phyloP scores from a whole-genome alignment of 2,797 vertebrate genomes.

The Pangasius djambal region DNA sequence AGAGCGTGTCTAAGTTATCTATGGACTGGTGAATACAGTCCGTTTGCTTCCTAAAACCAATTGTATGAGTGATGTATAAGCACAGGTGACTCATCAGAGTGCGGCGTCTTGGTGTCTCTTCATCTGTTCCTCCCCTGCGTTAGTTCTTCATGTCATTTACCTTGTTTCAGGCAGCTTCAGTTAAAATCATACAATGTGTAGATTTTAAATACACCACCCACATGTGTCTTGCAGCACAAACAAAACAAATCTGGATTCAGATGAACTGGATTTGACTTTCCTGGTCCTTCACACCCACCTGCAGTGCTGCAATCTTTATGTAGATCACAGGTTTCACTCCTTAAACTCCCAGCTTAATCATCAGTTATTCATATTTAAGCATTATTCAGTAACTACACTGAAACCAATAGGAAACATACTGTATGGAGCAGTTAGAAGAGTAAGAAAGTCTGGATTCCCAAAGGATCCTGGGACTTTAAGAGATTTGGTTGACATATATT shows the following conservation, averaged over 20 bases:
- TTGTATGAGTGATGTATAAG: not conserved
- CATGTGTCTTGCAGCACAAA: not conserved
- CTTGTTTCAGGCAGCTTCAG: slow-evolving; percentile 61
- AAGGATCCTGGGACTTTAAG: not conserved
- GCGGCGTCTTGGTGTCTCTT: not conserved
- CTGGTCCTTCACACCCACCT: not conserved
- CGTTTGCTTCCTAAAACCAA: not conserved
- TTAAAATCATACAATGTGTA: not conserved
- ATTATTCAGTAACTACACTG: not conserved
- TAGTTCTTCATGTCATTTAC: slow-evolving; percentile 61
- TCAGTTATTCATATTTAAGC: not conserved
- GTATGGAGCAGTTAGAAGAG: not conserved
- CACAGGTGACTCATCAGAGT: not conserved
- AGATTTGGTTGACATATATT: not conserved
- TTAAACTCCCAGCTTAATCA: not conserved
- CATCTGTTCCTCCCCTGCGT: slow-evolving; percentile 42
- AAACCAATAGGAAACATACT: not conserved
- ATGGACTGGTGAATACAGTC: not conserved
- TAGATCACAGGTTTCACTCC: not conserved
- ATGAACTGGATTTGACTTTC: not conserved
- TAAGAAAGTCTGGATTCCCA: not conserved
- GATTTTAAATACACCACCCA: not conserved
- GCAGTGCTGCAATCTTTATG: not conserved
- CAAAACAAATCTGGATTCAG: not conserved
- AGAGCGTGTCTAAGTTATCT: not conserved